Percentiles rank a stretch among this genome's conserved stretches.
phyloP scores from a whole-genome alignment of 1,140 invertebrate genomes.

The Pseudomyrmex cubaensis region DNA sequence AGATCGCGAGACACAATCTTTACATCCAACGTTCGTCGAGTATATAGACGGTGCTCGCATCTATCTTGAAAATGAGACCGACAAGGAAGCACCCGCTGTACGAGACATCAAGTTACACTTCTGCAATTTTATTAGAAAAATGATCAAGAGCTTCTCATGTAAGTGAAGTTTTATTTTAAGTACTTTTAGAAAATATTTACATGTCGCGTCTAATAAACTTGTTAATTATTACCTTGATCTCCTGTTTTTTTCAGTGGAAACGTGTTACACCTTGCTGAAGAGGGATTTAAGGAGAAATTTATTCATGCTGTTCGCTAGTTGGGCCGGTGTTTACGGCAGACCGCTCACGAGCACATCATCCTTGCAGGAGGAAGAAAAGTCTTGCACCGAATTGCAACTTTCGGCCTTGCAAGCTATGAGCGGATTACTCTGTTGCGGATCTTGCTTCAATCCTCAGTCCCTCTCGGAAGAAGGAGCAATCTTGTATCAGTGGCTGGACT shows the following conservation, averaged over 20 bases:
- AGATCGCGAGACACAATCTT: conserved; percentile 92
- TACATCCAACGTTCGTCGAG: conserved; percentile 96
- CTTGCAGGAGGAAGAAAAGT: conserved; percentile 79
- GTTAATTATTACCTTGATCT: conserved; percentile 29
- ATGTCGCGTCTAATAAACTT: neutral
- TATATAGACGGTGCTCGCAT: conserved; percentile 97
- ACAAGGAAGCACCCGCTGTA: conserved; percentile 93
- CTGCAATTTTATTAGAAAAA: conserved; percentile 96
- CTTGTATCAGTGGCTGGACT: conserved; percentile 97
- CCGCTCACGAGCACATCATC: conserved; percentile 83
- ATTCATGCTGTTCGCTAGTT: conserved; percentile 96
- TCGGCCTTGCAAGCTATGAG: conserved; percentile 95
- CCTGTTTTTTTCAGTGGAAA: conserved; percentile 90
- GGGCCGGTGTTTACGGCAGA: conserved; percentile 94
- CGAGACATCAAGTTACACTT: conserved; percentile 96
- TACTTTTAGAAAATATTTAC: neutral
- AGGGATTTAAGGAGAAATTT: conserved; percentile 94
- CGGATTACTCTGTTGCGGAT: conserved; percentile 96
- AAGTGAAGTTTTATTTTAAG: conserved; percentile 82
- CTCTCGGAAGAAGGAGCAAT: conserved; percentile 94
- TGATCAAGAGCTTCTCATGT: conserved; percentile 96
- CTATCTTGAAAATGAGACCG: conserved; percentile 96
- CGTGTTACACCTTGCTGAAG: conserved; percentile 93
- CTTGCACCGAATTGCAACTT: conserved; percentile 88
- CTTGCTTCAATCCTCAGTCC: conserved; percentile 94